These are phyloP conservation scores for Polia nebulosa DNA, from an alignment of 2,888 invertebrate genomes.

Conservation along the genomic window DNA sequence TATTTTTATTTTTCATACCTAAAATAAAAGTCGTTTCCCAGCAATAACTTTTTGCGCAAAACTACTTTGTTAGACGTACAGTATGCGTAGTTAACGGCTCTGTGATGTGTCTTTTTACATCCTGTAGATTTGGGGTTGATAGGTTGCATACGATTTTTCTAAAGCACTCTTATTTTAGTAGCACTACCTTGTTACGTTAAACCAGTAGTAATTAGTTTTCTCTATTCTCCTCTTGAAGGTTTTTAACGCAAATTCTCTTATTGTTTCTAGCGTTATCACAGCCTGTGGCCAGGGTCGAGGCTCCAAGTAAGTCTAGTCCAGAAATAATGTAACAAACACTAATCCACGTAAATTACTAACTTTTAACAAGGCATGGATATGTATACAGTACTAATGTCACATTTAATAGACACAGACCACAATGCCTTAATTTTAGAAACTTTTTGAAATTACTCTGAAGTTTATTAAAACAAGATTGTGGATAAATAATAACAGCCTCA, in stretches of 20 bases:
- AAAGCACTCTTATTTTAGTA: neutral
- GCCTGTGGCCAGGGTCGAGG: conserved; percentile 54
- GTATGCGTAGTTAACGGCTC: too few relatives aligned
- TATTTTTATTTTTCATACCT: too few relatives aligned
- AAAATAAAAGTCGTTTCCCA: too few relatives aligned
- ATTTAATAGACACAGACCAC: neutral
- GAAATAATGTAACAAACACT: conserved; percentile 16
- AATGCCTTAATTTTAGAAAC: neutral
- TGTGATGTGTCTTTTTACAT: too few relatives aligned
- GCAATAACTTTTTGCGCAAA: too few relatives aligned
- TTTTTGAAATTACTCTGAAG: too few relatives aligned
- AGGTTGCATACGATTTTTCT: too few relatives aligned
- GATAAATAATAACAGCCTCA: too few relatives aligned
- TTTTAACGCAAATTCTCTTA: conserved; percentile 46
- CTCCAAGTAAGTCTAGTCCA: conserved; percentile 55
- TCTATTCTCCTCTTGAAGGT: neutral
- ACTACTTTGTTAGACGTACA: too few relatives aligned
- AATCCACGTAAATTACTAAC: conserved; percentile 14
- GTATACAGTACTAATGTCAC: neutral
- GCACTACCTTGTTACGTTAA: neutral
- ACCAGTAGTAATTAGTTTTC: too few relatives aligned
- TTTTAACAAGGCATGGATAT: neutral
- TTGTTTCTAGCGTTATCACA: conserved; percentile 59
- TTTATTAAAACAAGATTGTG: too few relatives aligned
- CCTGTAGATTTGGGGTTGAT: too few relatives aligned